Conservation (phyloP, 2,797 vertebrate species). For the Hippoglossus hippoglossus region DNA sequence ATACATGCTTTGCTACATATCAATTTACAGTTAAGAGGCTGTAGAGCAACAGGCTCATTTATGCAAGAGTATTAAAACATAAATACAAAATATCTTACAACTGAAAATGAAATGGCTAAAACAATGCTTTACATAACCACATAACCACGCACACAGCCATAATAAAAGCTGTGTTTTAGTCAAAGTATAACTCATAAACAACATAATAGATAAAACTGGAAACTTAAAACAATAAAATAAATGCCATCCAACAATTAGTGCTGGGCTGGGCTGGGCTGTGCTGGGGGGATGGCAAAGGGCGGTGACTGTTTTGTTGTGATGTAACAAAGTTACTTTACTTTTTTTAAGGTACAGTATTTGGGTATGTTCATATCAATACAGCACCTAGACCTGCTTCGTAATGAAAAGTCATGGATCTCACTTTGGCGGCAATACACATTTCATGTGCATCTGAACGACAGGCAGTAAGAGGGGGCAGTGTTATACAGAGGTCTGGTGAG, state of each 20-base stretch:
- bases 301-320: too few relatives aligned
- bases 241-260: too few relatives aligned
- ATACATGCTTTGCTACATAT: constrained; percentile 61
- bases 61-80: constrained; percentile 29
- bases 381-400: background rate
- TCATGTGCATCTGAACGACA: too few relatives aligned
- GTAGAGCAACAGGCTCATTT: constrained; percentile 40
- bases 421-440: too few relatives aligned
- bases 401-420: background rate
- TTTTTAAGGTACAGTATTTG: background rate
- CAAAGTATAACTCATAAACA: background rate
- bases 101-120: background rate
- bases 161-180: background rate
- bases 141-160: background rate
- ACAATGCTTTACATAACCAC: background rate
- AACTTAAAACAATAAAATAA: too few relatives aligned
- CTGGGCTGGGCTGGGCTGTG: too few relatives aligned
- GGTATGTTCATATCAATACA: background rate
- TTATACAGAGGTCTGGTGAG: too few relatives aligned
- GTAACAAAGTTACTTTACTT: background rate
- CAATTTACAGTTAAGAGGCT: constrained; percentile 53
- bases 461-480: too few relatives aligned
- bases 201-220: too few relatives aligned
- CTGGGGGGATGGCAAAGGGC: background rate
- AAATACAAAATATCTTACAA: background rate